These are phyloP conservation scores for Poecilobothrus nobilitatus DNA, from an alignment of 2,888 invertebrate species.

Conservation along the genomic window DNA sequence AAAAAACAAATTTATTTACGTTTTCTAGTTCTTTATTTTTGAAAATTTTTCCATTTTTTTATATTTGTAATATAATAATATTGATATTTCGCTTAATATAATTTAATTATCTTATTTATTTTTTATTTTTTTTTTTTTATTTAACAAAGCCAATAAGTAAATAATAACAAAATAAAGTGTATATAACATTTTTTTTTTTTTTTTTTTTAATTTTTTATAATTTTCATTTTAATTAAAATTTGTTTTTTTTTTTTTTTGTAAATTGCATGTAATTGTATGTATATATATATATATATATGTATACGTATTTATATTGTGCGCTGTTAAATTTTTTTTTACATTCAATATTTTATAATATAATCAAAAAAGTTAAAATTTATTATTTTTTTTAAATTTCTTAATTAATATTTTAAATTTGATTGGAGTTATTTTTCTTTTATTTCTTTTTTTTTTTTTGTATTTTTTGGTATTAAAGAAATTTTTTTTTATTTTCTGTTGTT, in stretches of 20 bases:
- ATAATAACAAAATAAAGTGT: slow-evolving; percentile 6
- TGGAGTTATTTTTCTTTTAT: no score
- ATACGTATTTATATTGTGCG: neutral
- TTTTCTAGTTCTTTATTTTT: neutral
- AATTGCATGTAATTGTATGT: neutral
- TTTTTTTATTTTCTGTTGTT: no score
- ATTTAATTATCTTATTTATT: neutral
- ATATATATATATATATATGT: neutral
- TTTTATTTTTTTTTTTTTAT: neutral
- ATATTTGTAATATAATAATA: slow-evolving; percentile 2
- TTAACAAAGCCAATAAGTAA: slow-evolving; percentile 6
- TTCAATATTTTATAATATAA: no score
- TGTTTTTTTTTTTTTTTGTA: neutral
- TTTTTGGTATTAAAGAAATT: no score
- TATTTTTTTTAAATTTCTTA: no score
- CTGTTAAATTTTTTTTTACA: no score
- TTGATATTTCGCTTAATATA: neutral
- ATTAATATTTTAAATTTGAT: no score
- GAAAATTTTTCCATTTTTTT: neutral
- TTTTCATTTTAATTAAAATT: neutral
- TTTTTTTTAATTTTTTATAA: neutral
- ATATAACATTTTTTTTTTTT: neutral
- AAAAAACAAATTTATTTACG: neutral
- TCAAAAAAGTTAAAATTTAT: no score
- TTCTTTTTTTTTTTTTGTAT: no score